Base-by-base conservation (phyloP, 2,113 vertebrate species). In the Tetraodon nigroviridis region DNA sequence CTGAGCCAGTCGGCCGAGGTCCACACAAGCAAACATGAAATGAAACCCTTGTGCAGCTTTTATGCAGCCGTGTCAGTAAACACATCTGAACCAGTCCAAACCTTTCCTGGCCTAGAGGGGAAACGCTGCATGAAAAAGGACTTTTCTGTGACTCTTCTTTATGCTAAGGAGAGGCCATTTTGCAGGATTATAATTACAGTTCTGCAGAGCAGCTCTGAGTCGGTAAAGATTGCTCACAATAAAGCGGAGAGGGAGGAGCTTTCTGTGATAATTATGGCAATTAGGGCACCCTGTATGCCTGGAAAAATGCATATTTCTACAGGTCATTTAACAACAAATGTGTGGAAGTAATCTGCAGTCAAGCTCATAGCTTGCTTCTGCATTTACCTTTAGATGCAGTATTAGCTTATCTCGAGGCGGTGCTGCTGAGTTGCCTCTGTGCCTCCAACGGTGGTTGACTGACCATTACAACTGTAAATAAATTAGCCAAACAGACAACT, bases 101-200 rank as follows among this genome's bases (percentile, higher is more conserved):
- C 14, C 44, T 7, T 13, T 5, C 44, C 44, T 17, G 55, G 19
- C 58, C 66, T 56, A 21, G 51, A 40, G 65, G 55, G 62, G 15
- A 69, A 66, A 85, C 78, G 58, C 71, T 1, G 22, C 61, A 74
- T 58, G 51, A 21, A 63, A 73, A 80, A 74, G 69, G 83, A 58
- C 24, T 76, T 67, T 63, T 76, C 71, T 40, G 54, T 61, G 67
- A n/a, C n/a, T n/a, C 65, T 76, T 45, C 78, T 69, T 63, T 79
- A 55, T 75, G 73, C 64, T 79, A 84, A 85, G 79, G 77, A 84
- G 59, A 68, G 69, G 71, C 73, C 76, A 12, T 61, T 51, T 56
- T 71, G 74, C 68, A 61, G 71, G 71, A 74, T 67, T 77, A 68
- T 81, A 79, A 81, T 82, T 75, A 81, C 75, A 78, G 75, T 70